Evolutionary conservation across 2,113 vertebrate species (phyloP).

Genomic region (Hippocampus comes): DNA sequence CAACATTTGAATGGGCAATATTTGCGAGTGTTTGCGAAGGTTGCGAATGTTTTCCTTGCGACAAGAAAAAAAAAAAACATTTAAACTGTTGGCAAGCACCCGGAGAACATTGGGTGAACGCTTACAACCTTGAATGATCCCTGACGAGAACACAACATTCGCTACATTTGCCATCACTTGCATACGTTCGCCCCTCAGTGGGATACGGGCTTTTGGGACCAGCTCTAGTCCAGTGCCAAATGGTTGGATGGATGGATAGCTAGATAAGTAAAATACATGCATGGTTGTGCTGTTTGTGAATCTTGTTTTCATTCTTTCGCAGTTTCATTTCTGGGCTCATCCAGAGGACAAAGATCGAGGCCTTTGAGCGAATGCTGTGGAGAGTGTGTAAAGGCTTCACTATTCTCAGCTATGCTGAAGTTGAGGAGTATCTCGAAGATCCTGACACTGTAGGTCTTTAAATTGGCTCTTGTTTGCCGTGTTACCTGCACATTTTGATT

Average conservation of each 20-base stretch:
- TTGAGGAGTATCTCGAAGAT: conserved; percentile 84
- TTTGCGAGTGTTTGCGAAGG: no score
- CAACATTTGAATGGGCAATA: no score
- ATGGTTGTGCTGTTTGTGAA: not conserved
- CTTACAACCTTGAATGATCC: no score
- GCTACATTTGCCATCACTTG: no score
- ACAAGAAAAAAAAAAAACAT: no score
- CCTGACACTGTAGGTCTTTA: conserved; percentile 80
- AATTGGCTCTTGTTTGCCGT: not conserved
- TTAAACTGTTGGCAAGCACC: no score
- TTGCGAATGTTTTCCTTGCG: no score
- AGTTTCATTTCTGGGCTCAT: conserved; percentile 90
- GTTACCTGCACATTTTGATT: not conserved
- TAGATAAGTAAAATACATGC: not conserved
- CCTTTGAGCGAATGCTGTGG: conserved; percentile 97
- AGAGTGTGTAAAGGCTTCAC: conserved; percentile 93
- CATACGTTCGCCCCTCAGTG: no score
- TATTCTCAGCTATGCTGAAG: conserved; percentile 86
- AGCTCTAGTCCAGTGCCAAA: not conserved
- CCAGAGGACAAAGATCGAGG: conserved; percentile 83
- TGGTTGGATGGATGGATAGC: not conserved
- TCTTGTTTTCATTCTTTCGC: conserved; percentile 6
- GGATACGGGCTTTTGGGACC: not conserved
- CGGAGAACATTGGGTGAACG: no score
- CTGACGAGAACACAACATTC: no score